Evolutionary conservation across 1,140 invertebrate species (phyloP).

Genomic region (Listronotus oregonensis): DNA sequence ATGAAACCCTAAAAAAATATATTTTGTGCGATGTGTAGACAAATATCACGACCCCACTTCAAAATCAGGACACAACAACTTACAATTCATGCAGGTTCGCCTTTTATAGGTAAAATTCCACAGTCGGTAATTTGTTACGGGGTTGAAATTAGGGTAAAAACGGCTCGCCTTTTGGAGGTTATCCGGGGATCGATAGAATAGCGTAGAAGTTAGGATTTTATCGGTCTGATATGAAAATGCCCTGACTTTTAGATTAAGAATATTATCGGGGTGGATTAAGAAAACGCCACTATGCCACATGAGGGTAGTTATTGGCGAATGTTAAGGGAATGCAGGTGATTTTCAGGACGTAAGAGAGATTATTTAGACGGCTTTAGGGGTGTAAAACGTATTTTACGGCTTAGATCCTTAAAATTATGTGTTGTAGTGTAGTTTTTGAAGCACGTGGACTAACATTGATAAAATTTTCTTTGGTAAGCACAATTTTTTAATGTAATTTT

Average conservation of each 20-base stretch:
- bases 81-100: conserved; percentile 2
- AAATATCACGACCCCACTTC: too few species aligned
- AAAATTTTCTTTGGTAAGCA: too few species aligned
- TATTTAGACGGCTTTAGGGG: too few species aligned
- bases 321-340: conserved; percentile 1
- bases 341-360: too few species aligned
- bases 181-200: conserved; percentile 33
- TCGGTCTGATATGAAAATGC: conserved; percentile 30
- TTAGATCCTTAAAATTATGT: too few species aligned
- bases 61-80: not conserved
- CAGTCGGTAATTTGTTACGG: conserved; percentile 23
- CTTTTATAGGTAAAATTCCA: conserved; percentile 20
- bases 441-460: too few species aligned
- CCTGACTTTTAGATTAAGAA: conserved; percentile 32
- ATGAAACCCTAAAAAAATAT: too few species aligned
- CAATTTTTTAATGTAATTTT: too few species aligned
- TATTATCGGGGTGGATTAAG: conserved; percentile 32
- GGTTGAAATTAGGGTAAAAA: conserved; percentile 35
- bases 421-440: too few species aligned
- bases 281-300: conserved; percentile 14
- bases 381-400: too few species aligned
- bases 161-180: conserved; percentile 30
- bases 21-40: too few species aligned
- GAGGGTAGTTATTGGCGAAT: conserved; percentile 13
- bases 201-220: conserved; percentile 31